phyloP scores from a whole-genome alignment of 2,113 vertebrate genomes.

The Oxygymnocypris stewartii region DNA sequence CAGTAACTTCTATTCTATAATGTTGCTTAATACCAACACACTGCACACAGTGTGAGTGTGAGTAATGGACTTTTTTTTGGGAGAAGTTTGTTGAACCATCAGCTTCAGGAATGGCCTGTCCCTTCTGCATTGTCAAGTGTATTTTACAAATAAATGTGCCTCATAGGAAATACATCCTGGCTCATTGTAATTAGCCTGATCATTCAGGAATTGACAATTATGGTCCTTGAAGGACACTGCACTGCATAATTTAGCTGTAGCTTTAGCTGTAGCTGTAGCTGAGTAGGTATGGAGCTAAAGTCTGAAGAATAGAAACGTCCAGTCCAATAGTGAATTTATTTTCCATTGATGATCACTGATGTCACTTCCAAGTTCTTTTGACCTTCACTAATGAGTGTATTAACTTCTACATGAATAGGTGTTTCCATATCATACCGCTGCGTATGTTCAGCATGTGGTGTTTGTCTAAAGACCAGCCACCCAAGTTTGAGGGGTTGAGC shows the following conservation, averaged over 20 bases:
- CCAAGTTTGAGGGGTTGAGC: slow-evolving; percentile 85
- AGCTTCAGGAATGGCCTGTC: not conserved
- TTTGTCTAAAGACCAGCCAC: slow-evolving; percentile 89
- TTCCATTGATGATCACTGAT: not conserved
- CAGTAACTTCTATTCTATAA: not conserved
- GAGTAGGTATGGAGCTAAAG: not conserved
- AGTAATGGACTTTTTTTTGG: not conserved
- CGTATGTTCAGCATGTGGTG: slow-evolving; percentile 85
- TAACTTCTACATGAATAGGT: not conserved
- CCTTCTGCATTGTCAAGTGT: not conserved
- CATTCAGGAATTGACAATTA: not conserved
- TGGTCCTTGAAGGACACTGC: not conserved
- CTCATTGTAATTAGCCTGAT: not conserved
- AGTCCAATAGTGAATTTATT: not conserved
- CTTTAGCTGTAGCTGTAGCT: too few relatives aligned
- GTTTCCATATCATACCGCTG: slow-evolving; percentile 71
- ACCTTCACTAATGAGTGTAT: not conserved
- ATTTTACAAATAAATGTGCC: not conserved
- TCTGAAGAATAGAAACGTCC: not conserved
- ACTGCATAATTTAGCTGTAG: not conserved
- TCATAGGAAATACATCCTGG: not conserved
- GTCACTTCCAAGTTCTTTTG: not conserved
- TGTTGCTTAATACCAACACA: not conserved
- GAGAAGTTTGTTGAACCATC: not conserved
- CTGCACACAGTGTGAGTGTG: not conserved